Percentiles rank a stretch among this genome's conserved stretches.
phyloP scores from a whole-genome alignment of 2,888 invertebrate genomes.

The Sialis fuliginosa region DNA sequence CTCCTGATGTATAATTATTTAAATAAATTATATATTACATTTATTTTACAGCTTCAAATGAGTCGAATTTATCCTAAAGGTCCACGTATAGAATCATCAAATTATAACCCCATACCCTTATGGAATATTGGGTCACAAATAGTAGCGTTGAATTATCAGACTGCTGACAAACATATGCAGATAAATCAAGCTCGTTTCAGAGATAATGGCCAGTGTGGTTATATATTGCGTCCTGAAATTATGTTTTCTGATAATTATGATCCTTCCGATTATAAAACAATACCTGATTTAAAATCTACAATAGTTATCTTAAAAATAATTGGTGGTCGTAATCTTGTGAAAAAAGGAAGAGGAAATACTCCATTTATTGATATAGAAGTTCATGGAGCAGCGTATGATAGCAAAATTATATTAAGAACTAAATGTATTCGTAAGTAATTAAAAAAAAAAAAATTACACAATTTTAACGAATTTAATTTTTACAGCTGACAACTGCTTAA shows the following conservation, averaged over 20 bases:
- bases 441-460: no score
- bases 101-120: conserved; percentile 85
- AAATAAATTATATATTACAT: no score
- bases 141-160: conserved; percentile 96
- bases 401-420: no score
- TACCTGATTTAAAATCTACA: conserved; percentile 39
- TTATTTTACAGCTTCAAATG: conserved; percentile 43
- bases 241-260: conserved; percentile 68
- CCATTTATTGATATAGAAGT: no score
- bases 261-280: conserved; percentile 48
- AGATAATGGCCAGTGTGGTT: conserved; percentile 87
- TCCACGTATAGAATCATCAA: conserved; percentile 88
- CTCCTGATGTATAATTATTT: no score
- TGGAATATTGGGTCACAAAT: conserved; percentile 96
- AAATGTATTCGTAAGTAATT: no score
- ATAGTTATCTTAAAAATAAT: conserved; percentile 59
- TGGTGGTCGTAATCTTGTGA: conserved; percentile 72
- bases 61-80: conserved; percentile 93
- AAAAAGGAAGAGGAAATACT: conserved; percentile 40
- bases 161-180: conserved; percentile 90
- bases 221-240: conserved; percentile 74
- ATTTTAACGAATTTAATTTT: no score
- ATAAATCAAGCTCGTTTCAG: conserved; percentile 84
- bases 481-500: conserved; percentile 80
- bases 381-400: no score